phyloP scores from a whole-genome alignment of 2,113 vertebrate species.

The Alosa alosa region DNA sequence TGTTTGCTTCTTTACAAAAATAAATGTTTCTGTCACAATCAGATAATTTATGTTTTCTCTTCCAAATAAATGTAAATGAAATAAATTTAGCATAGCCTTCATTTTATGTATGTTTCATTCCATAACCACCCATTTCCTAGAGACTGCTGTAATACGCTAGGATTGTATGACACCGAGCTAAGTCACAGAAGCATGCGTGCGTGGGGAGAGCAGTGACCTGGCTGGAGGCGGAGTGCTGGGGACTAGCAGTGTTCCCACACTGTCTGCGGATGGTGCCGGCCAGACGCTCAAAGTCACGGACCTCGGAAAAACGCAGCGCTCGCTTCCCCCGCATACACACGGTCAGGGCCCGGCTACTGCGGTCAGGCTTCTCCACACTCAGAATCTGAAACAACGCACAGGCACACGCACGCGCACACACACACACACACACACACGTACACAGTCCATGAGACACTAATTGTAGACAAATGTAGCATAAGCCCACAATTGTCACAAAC shows the following conservation, averaged over 20 bases:
- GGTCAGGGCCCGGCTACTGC: conserved; percentile 76
- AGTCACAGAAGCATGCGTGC: background rate
- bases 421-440: background rate
- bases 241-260: conserved; percentile 74
- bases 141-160: background rate
- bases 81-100: background rate
- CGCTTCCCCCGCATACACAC: conserved; percentile 87
- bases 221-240: conserved; percentile 67
- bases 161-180: background rate
- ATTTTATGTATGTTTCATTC: background rate
- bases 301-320: conserved; percentile 87
- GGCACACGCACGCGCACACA: background rate
- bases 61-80: background rate
- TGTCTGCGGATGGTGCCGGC: conserved; percentile 77
- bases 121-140: background rate
- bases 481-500: background rate
- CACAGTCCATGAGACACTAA: background rate
- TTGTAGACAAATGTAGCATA: background rate
- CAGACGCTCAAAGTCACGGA: conserved; percentile 84
- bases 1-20: background rate
- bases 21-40: background rate
- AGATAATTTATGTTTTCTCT: background rate
- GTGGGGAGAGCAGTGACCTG: conserved; percentile 72
- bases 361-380: conserved; percentile 80
- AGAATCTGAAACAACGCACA: conserved; percentile 70